phyloP scores from a whole-genome alignment of 2,113 vertebrate species.

The Falcunculus frontatus region DNA sequence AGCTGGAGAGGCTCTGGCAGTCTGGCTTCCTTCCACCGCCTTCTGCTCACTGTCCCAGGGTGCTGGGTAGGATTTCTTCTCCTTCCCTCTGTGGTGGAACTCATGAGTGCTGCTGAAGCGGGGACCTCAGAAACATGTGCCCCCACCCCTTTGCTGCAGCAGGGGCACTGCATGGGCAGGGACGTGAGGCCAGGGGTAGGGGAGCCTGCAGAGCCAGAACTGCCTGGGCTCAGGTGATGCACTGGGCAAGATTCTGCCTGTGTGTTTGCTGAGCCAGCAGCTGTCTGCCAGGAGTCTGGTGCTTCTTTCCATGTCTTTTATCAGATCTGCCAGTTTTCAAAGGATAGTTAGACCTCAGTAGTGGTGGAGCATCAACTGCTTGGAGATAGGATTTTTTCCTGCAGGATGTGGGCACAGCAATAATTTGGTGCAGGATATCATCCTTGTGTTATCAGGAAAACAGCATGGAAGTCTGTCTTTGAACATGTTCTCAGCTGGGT shows the following conservation, averaged over 20 bases:
- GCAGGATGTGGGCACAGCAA: background rate
- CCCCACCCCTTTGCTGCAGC: accelerated
- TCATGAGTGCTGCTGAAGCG: accelerated
- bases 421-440: background rate
- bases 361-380: background rate
- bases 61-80: background rate
- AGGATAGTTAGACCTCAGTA: background rate
- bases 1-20: background rate
- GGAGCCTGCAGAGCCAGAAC: background rate
- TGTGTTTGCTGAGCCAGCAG: background rate
- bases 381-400: background rate
- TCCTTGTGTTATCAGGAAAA: background rate
- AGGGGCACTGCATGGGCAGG: accelerated
- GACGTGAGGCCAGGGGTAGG: accelerated
- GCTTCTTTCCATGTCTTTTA: background rate
- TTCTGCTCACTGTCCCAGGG: background rate
- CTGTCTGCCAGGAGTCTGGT: background rate
- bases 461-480: background rate
- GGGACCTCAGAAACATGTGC: accelerated
- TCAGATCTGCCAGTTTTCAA: conserved; percentile 7
- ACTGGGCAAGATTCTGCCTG: background rate
- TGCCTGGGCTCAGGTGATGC: background rate
- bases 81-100: background rate
- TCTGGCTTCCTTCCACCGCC: background rate
- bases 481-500: background rate